A percentile compares a stretch with the other conserved stretches of the same genome.
phyloP scores from a whole-genome alignment of 2,888 invertebrate genomes.

The Andrena camellia region DNA sequence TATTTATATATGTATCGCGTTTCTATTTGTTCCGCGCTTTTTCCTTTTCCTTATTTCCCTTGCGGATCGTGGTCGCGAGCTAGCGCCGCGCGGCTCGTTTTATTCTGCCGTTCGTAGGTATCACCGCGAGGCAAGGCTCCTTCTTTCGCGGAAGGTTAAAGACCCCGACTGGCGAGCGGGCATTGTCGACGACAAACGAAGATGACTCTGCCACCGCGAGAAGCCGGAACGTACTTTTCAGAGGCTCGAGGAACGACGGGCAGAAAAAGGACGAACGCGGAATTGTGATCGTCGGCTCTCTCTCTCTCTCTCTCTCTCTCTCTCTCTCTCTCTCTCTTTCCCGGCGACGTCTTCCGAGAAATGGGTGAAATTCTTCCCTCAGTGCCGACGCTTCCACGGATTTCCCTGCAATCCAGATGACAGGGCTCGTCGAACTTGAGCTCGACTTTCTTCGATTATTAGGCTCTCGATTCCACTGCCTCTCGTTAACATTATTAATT shows the following conservation, averaged over 20 bases:
- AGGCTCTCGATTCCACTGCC: not conserved
- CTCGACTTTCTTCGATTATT: not conserved
- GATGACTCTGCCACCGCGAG: constrained; percentile 25
- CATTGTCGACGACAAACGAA: constrained; percentile 43
- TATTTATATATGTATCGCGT: constrained; percentile 61
- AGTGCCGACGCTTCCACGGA: not conserved
- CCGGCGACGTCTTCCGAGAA: not conserved
- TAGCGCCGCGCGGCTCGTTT: constrained; percentile 35
- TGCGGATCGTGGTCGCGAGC: constrained; percentile 53
- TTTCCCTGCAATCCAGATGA: not conserved
- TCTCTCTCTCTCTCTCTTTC: no score
- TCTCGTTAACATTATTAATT: not conserved
- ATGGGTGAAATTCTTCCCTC: constrained; percentile 13
- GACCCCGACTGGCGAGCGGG: constrained; percentile 39
- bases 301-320: not conserved
- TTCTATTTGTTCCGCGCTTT: constrained; percentile 54
- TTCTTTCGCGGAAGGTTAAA: constrained; percentile 49
- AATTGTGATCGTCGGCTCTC: constrained; percentile 31
- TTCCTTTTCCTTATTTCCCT: constrained; percentile 62
- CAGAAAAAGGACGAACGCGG: constrained; percentile 21
- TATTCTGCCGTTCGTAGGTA: constrained; percentile 46
- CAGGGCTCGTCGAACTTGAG: not conserved
- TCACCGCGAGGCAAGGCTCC: constrained; percentile 28
- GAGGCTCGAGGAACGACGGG: not conserved
- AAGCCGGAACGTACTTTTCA: constrained; percentile 17